phyloP scores from a whole-genome alignment of 2,888 invertebrate species.

The Meandrusa payeni region DNA sequence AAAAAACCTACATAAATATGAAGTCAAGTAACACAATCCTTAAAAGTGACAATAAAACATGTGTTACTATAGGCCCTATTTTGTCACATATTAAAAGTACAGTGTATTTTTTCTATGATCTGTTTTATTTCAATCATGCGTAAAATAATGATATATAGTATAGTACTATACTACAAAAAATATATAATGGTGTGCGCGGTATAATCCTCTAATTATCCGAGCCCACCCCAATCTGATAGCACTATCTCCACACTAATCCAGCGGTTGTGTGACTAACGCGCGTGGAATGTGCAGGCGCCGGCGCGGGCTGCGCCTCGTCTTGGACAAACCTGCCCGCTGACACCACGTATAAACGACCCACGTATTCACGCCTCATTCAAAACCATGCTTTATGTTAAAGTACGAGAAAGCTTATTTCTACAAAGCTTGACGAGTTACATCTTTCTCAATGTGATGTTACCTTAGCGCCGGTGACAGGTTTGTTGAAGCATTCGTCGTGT shows the following conservation, averaged over 20 bases:
- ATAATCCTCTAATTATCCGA: conserved; percentile 55
- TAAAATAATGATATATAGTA: too few species aligned
- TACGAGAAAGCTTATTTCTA: background rate
- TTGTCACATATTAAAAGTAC: too few species aligned
- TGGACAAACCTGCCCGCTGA: conserved; percentile 34
- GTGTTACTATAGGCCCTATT: too few species aligned
- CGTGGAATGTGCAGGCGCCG: conserved; percentile 36
- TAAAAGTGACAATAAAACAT: too few species aligned
- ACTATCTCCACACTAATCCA: conserved; percentile 48
- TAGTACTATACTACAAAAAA: too few species aligned
- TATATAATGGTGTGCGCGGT: conserved; percentile 18
- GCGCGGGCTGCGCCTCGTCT: conserved; percentile 27
- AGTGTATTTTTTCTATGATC: too few species aligned
- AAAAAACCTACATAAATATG: too few species aligned
- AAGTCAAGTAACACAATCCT: too few species aligned
- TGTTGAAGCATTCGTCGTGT: conserved; percentile 30
- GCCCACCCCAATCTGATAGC: conserved; percentile 46
- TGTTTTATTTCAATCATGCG: too few species aligned
- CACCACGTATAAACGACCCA: conserved; percentile 23
- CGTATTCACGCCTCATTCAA: background rate
- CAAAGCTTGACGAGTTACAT: background rate
- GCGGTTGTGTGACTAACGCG: conserved; percentile 40
- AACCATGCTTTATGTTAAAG: background rate
- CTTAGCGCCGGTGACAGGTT: conserved; percentile 37
- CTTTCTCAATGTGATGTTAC: conserved; percentile 23